Base-by-base conservation (phyloP, 2,888 invertebrate species). In the Noctua janthe region DNA sequence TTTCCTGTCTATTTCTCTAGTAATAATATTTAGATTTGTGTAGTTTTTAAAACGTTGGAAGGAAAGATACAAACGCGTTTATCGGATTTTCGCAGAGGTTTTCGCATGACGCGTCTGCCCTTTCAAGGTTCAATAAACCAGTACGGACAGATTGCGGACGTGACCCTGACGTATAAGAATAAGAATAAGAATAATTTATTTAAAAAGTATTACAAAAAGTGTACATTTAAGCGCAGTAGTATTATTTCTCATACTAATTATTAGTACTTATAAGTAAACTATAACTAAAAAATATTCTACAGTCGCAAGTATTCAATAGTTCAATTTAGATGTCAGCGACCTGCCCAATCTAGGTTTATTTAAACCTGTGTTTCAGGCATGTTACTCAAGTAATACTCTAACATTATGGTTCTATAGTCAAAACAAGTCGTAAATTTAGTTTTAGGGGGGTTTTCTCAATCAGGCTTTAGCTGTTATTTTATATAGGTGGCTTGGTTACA, bases 21-120 rank as follows among this genome's bases (percentile, higher is more conserved):
- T 23, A 39, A 23, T 51, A 56, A 62, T 13, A 13, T 5, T 54
- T 62, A 62, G 62, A 15, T 62, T 64, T 64, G 8, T 10, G 20
- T 35, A 20, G n/a, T n/a, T 75, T n/a, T 43, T n/a, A 39, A 70
- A 49, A 49, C 29, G 35, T 77, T 23, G 39, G 43, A 78, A 81
- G 62, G 43, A 81, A 83, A 81, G 84, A 81, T 77, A 49, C 43
- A 71, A 84, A 81, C 84, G 78, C 78, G 78, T 56, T 59, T 43
- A 35, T n/a, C 8, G 0, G 35, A 39, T 81, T 39, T 66, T 11
- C 3, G 20, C 8, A 13, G 2, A 67, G 7, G n/a, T 69, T 69
- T 47, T 8, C 0, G 69, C 15, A 15, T 69, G 15, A 47, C 1
- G 47, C 10, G 20, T 64, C 10, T 10, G 64, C 39, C 35, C 0